Evolutionary conservation across 2,113 vertebrate species (phyloP), one percentile per base, ranked within the genome.

Genomic region (Gallinago paraguaiae): DNA sequence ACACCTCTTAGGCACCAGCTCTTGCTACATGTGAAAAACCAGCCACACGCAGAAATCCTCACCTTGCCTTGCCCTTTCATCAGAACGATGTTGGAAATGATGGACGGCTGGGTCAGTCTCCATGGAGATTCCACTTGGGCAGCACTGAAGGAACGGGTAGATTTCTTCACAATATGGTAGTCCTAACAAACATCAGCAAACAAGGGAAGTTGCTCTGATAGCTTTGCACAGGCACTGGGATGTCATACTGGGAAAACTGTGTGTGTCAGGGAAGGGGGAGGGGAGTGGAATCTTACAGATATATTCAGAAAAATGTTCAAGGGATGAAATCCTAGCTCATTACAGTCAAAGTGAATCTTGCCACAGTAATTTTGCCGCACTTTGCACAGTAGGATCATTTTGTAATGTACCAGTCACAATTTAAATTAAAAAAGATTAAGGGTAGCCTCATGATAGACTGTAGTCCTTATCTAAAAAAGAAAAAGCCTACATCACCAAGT

Each of bases 41-140:
- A 74, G 7, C 14, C 4, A 41, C 9, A 30, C 11, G 51, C 14
- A 78, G 51, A 75, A 85, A 64, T 19, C 65, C 98, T 98, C 97
- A 99, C 99, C 99, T 99, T 99, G 96, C 99, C 99, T 95, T 99
- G 99, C 86, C 99, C 99, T 98, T 99, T 99, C 99, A 99, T 99
- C 92, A 99, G 97, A 82, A 99, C 99, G 0, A 99, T 99, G 88
- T 99, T 99, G 82, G 99, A 99, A 97, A 99, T 99, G 96, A 99
- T 99, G 17, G 99, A 99, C 0, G 99, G 99, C 94, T 99, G 99
- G 11, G 99, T 99, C 88, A 99, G 98, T 97, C 99, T 98, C 99
- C 99, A 99, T 48, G 99, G 99, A 70, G 99, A 99, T 83, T 99
- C 99, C 97, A 99, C 99, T 95, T 99, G 99, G 93, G 99, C 98